These are phyloP conservation scores for Homalodisca vitripennis DNA, from an alignment of 1,140 invertebrate genomes.

Conservation along the genomic window DNA sequence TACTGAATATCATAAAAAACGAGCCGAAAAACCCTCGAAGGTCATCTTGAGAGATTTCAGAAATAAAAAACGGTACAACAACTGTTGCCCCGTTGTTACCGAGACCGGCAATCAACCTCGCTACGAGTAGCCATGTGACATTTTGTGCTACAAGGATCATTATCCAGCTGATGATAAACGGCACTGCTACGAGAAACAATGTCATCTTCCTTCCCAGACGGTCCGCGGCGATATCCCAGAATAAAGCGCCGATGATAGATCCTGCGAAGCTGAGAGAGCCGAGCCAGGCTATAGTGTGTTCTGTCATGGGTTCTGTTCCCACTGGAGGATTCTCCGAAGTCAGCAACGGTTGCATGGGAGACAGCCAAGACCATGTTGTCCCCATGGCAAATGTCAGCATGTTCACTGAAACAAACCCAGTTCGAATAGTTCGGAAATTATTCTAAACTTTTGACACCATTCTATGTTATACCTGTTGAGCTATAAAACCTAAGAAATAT, in stretches of 20 bases:
- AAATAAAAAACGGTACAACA: constrained; percentile 56
- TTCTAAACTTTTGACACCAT: no score
- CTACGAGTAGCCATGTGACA: constrained; percentile 63
- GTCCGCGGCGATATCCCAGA: constrained; percentile 47
- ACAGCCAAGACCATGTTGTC: constrained; percentile 39
- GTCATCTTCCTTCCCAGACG: constrained; percentile 51
- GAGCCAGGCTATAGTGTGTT: constrained; percentile 41
- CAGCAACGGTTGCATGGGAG: constrained; percentile 40
- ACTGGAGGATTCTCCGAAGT: constrained; percentile 14
- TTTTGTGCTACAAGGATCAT: constrained; percentile 65
- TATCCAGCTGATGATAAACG: constrained; percentile 76
- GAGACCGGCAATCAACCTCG: constrained; percentile 49
- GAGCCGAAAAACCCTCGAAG: constrained; percentile 59
- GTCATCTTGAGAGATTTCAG: constrained; percentile 49
- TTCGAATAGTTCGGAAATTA: no score
- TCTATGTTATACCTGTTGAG: no score
- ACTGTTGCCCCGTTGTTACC: constrained; percentile 63
- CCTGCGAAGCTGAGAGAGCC: constrained; percentile 39
- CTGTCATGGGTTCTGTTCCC: constrained; percentile 20
- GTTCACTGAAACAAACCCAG: constrained; percentile 38
- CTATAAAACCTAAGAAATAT: no score
- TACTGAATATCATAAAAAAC: constrained; percentile 56
- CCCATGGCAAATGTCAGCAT: constrained; percentile 43
- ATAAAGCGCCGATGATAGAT: constrained; percentile 41
- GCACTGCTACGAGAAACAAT: no score